These are phyloP conservation scores for Cladorhizidae sp. DNA, from an alignment of 37 sponge, comb jelly and placozoan species.

Conservation along the genomic window DNA sequence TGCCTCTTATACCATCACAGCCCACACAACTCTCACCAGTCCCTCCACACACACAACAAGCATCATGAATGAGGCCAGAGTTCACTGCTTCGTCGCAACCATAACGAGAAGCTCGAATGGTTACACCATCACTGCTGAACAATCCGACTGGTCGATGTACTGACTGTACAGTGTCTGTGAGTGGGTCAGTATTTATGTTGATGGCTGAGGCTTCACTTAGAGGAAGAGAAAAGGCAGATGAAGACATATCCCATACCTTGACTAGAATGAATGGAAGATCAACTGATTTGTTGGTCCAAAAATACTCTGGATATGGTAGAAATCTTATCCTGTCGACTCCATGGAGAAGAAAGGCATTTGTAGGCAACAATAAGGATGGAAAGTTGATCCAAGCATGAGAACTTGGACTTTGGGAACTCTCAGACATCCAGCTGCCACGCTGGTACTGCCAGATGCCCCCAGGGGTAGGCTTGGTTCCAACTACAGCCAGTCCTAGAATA, in stretches of 20 bases:
- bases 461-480: neutral
- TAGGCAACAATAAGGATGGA: conserved; percentile 28
- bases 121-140: conserved; percentile 55
- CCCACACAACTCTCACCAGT: conserved; percentile 59
- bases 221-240: conserved; percentile 3
- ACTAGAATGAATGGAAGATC: conserved; percentile 69
- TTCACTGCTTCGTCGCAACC: conserved; percentile 76
- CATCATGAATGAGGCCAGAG: conserved; percentile 63
- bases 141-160: conserved; percentile 42
- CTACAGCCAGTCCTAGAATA: conserved; percentile 68
- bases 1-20: conserved; percentile 55
- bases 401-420: neutral
- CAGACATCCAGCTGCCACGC: conserved; percentile 45
- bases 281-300: conserved; percentile 46
- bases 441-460: conserved; percentile 81
- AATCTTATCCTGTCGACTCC: conserved; percentile 70
- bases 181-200: conserved; percentile 75
- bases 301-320: conserved; percentile 60
- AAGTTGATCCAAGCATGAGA: conserved; percentile 68
- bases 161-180: conserved; percentile 53
- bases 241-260: conserved; percentile 77
- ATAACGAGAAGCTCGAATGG: conserved; percentile 41
- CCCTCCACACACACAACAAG: conserved; percentile 90
- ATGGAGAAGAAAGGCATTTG: conserved; percentile 65
- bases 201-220: conserved; percentile 20